These are phyloP conservation scores for Leptinotarsa haldemani DNA, from an alignment of 2,888 invertebrate genomes.

Conservation along the genomic window DNA sequence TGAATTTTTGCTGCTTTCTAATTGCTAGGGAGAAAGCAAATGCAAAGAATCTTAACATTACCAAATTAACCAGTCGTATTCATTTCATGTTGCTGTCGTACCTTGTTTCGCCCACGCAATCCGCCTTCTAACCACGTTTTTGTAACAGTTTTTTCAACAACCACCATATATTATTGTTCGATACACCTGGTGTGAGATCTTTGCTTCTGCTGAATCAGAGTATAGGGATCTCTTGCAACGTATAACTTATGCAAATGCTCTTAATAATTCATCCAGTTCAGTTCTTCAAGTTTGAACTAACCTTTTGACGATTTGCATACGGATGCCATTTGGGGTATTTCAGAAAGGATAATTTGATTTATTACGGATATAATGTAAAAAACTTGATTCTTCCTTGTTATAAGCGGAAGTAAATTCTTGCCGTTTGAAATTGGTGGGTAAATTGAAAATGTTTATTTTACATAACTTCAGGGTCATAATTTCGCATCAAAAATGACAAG, in stretches of 20 bases:
- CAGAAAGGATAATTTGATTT: constrained; percentile 12
- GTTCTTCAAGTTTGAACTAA: constrained; percentile 5
- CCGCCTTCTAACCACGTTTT: no score
- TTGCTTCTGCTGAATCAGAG: neutral
- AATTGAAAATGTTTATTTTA: no score
- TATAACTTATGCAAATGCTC: neutral
- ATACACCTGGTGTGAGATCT: neutral
- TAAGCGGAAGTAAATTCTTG: neutral
- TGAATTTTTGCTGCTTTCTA: no score
- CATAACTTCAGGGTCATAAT: no score
- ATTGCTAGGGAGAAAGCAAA: no score
- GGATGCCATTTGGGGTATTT: constrained; percentile 4
- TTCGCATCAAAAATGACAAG: no score
- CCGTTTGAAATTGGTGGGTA: neutral
- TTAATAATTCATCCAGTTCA: neutral
- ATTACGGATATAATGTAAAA: neutral
- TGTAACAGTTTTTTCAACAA: neutral
- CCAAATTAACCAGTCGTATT: no score
- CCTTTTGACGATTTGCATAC: neutral
- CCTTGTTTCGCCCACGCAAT: no score
- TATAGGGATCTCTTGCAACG: constrained; percentile 1
- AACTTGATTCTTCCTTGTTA: neutral
- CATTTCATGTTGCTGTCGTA: no score
- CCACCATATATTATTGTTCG: neutral
- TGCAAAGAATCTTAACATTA: no score